phyloP scores from a whole-genome alignment of 2,113 vertebrate species.

The Channa argus region DNA sequence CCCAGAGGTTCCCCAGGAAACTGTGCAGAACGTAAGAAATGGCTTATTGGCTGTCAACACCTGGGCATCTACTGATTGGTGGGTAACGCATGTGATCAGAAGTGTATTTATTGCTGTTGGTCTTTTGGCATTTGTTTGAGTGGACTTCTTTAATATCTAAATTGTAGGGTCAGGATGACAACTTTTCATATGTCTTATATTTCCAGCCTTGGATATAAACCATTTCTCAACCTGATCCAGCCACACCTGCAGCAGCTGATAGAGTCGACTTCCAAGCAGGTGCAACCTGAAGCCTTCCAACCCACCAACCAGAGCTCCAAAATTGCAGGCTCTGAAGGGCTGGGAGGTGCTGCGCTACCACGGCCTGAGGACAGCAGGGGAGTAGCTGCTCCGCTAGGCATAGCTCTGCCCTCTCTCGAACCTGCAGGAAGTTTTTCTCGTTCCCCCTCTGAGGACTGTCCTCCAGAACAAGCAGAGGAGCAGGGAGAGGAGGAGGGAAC shows the following conservation, averaged over 20 bases:
- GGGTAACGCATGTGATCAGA: conserved; percentile 43
- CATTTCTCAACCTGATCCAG: conserved; percentile 94
- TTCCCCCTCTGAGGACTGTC: conserved; percentile 84
- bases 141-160: no score
- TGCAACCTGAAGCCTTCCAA: conserved; percentile 92
- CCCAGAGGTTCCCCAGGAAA: conserved; percentile 90
- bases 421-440: conserved; percentile 56
- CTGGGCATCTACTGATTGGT: conserved; percentile 96
- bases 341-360: conserved; percentile 66
- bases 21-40: conserved; percentile 88
- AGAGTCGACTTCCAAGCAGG: conserved; percentile 86
- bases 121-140: no score
- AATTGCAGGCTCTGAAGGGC: conserved; percentile 78
- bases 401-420: conserved; percentile 84
- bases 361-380: conserved; percentile 88
- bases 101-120: no score
- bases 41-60: conserved; percentile 90
- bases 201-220: conserved; percentile 95
- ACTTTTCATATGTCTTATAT: background rate
- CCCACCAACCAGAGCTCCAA: conserved; percentile 85
- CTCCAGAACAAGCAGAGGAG: conserved; percentile 82
- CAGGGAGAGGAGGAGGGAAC: conserved; percentile 87
- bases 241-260: conserved; percentile 93
- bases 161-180: no score
- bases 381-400: conserved; percentile 75